phyloP scores from a whole-genome alignment of 2,113 vertebrate genomes.

The Gobiocypris rarus region DNA sequence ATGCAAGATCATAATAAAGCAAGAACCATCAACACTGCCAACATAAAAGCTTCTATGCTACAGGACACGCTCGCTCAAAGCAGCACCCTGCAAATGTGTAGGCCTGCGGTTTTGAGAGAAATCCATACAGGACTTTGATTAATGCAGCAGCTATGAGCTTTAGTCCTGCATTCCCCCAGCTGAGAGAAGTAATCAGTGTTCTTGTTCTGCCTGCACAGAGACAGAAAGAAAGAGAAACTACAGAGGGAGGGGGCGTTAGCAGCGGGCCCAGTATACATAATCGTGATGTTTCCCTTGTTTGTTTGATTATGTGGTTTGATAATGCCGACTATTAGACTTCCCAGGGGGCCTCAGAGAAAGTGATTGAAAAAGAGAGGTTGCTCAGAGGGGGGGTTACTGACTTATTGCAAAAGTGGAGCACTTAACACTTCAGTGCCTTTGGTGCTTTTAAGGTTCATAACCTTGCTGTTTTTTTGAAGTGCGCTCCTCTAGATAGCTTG shows the following conservation, averaged over 20 bases:
- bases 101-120: constrained; percentile 5
- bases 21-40: not conserved
- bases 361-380: constrained; percentile 21
- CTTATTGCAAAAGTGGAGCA: not conserved
- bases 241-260: not conserved
- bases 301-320: constrained; percentile 35
- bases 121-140: constrained; percentile 34
- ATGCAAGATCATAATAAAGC: not conserved
- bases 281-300: constrained; percentile 26
- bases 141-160: constrained; percentile 12
- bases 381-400: constrained; percentile 7
- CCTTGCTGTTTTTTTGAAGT: not conserved
- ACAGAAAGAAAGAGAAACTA: constrained; percentile 16
- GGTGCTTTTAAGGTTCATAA: not conserved
- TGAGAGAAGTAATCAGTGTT: constrained; percentile 25
- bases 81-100: constrained; percentile 4
- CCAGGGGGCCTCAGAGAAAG: not conserved
- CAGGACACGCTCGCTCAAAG: not conserved
- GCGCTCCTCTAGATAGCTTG: constrained; percentile 1
- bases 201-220: constrained; percentile 19
- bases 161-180: constrained; percentile 23
- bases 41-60: constrained; percentile 10
- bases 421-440: constrained; percentile 8
- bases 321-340: constrained; percentile 31
- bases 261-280: constrained; percentile 21